Conservation (phyloP, 2,113 vertebrate genomes). For the Nyctibius bracteatus region DNA sequence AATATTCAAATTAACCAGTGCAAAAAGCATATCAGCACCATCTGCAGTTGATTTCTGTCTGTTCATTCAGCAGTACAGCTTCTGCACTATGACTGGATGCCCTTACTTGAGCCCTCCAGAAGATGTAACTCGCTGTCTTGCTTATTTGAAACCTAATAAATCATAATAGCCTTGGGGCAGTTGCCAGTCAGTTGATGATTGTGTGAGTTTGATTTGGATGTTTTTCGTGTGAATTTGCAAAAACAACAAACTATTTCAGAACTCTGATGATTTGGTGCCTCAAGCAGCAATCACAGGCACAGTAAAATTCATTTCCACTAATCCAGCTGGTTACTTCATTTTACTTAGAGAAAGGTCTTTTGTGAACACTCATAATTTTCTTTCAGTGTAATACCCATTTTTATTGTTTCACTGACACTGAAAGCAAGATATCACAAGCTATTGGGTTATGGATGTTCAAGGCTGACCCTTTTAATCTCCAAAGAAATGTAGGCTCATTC, state of each 20-base stretch:
- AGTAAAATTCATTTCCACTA: not conserved
- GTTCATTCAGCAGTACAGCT: not conserved
- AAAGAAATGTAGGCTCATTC: not conserved
- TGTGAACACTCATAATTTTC: not conserved
- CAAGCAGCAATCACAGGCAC: not conserved
- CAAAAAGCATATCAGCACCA: not conserved
- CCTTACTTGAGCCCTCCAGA: not conserved
- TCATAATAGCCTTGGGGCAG: not conserved
- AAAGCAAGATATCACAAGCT: not conserved
- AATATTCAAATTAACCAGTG: not conserved
- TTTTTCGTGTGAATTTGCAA: not conserved
- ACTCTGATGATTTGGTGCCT: not conserved
- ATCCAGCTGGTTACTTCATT: not conserved
- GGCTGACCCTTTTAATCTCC: not conserved
- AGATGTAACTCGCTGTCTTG: not conserved
- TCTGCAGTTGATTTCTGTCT: not conserved
- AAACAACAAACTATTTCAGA: not conserved
- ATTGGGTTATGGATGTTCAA: not conserved
- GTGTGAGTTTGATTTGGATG: not conserved
- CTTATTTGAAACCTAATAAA: not conserved
- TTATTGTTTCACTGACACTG: not conserved
- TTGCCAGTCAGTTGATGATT: not conserved
- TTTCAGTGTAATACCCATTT: not conserved
- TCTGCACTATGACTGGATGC: not conserved
- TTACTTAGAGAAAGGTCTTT: not conserved